Percentiles rank a stretch among this genome's conserved stretches.
Evolutionary conservation across 2,888 invertebrate species (phyloP).

Genomic region (Lepetodrilus schrolli): DNA sequence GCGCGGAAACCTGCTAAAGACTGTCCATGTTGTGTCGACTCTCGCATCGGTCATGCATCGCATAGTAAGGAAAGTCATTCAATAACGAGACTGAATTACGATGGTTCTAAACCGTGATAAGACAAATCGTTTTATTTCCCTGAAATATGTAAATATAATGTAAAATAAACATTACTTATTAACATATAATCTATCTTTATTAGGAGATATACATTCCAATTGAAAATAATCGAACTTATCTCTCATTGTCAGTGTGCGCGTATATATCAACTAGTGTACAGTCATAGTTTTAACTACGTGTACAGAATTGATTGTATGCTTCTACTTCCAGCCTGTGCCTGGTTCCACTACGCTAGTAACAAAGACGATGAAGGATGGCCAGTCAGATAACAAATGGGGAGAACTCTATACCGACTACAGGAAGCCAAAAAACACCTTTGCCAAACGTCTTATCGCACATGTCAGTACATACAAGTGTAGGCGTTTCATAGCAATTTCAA

Average conservation of each 20-base stretch:
- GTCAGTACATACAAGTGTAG: too few relatives aligned
- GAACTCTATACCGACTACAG: background rate
- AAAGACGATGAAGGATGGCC: slow-evolving; percentile 10
- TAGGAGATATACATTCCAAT: too few relatives aligned
- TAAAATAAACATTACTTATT: too few relatives aligned
- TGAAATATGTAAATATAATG: background rate
- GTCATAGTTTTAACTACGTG: too few relatives aligned
- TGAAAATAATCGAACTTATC: too few relatives aligned
- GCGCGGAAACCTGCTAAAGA: background rate
- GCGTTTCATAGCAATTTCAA: too few relatives aligned
- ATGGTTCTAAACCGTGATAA: background rate
- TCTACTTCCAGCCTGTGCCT: background rate
- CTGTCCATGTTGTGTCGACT: background rate
- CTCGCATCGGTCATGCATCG: background rate
- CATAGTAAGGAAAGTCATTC: background rate
- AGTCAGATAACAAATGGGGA: slow-evolving; percentile 17
- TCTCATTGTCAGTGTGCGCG: too few relatives aligned
- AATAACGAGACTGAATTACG: background rate
- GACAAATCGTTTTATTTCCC: too few relatives aligned
- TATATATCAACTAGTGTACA: too few relatives aligned
- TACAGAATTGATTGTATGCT: background rate
- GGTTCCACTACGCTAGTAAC: background rate
- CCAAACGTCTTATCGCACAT: background rate
- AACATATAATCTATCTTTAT: too few relatives aligned
- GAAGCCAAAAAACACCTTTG: background rate